Conservation (phyloP, 2,113 vertebrate species). For the Siphamia tubifer region DNA sequence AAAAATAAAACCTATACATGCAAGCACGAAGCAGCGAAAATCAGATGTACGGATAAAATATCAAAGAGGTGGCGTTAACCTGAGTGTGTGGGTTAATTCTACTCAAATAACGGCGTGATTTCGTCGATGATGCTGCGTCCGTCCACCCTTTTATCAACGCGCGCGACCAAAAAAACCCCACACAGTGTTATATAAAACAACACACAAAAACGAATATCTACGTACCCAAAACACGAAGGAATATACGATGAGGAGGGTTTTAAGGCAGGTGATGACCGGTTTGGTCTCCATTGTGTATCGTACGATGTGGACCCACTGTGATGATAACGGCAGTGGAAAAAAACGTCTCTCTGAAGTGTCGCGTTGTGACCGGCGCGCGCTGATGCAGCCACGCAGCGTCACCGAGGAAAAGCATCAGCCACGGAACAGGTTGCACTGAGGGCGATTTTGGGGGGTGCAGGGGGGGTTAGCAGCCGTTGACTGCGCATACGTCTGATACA, state of each 20-base stretch:
- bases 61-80: neutral
- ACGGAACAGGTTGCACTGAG: neutral
- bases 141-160: constrained; percentile 55
- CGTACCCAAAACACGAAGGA: constrained; percentile 98
- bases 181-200: too few species aligned
- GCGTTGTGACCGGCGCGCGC: constrained; percentile 44
- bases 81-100: neutral
- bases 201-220: neutral
- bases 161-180: constrained; percentile 19
- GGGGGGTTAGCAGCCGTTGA: too few species aligned
- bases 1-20: neutral
- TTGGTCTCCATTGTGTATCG: constrained; percentile 95
- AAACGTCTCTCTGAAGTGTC: constrained; percentile 28
- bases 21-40: neutral
- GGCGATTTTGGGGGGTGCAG: too few species aligned
- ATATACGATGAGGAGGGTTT: constrained; percentile 96
- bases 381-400: constrained; percentile 62
- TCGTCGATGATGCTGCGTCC: constrained; percentile 52
- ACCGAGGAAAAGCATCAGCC: constrained; percentile 23
- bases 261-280: constrained; percentile 99
- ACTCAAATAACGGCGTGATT: neutral
- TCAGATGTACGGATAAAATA: neutral
- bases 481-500: neutral
- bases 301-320: constrained; percentile 8
- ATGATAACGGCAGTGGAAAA: constrained; percentile 2